Evolutionary conservation across 92 coral and sea anemone genomes (phyloP).

Genomic region (Chrysogorgia sp.): DNA sequence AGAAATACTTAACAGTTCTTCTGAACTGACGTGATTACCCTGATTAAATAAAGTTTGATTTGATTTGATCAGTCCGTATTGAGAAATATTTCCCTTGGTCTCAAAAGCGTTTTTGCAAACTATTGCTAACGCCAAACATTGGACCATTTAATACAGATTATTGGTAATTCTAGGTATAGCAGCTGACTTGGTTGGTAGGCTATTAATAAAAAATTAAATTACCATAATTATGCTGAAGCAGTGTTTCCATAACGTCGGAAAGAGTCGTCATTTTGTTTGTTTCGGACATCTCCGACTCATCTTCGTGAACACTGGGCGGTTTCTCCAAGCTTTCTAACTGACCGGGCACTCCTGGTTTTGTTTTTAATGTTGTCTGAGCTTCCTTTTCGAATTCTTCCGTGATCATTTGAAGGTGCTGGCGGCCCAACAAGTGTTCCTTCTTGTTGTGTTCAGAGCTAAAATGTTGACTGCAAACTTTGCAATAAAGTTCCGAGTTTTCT

Average conservation of each 20-base stretch:
- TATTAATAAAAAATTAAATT: background rate
- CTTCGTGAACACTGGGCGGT: background rate
- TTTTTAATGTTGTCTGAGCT: slow-evolving; percentile 67
- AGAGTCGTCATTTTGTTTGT: slow-evolving; percentile 29
- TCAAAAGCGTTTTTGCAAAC: no score
- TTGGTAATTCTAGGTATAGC: no score
- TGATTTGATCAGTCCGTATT: no score
- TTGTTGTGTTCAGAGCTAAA: slow-evolving; percentile 92
- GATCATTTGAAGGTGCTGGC: slow-evolving; percentile 84
- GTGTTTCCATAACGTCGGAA: slow-evolving; percentile 21
- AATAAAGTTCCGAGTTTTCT: slow-evolving; percentile 70
- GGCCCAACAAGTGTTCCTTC: slow-evolving; percentile 83
- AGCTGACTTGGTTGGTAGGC: no score
- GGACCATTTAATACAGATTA: no score
- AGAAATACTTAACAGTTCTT: no score
- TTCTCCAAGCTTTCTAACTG: background rate
- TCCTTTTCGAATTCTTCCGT: slow-evolving; percentile 92
- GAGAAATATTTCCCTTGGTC: no score
- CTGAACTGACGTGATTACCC: no score
- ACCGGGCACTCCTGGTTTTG: slow-evolving; percentile 4
- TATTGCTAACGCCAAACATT: no score
- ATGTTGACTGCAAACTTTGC: slow-evolving; percentile 85
- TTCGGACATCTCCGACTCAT: slow-evolving; percentile 16
- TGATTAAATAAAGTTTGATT: no score
- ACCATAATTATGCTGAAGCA: slow-evolving; percentile 13